These are phyloP conservation scores for Cherax quadricarinatus DNA, from an alignment of 1,140 invertebrate species.

Conservation along the genomic window DNA sequence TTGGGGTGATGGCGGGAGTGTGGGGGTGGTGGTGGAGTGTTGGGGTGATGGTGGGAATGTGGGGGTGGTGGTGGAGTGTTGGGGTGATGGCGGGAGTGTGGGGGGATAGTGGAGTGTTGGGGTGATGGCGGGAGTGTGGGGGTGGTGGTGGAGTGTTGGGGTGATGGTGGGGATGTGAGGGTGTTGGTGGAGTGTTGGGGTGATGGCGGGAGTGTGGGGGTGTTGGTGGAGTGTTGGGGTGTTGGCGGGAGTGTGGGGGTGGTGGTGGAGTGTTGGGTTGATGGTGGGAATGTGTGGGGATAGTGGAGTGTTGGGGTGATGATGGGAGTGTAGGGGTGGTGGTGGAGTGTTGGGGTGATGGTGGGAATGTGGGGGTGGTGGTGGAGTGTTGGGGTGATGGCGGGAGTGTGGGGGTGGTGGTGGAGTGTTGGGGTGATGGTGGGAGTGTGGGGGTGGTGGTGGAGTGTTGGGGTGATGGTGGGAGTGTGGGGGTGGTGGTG, in stretches of 20 bases:
- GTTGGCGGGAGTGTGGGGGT: neutral
- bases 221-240: no score
- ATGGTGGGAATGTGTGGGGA: neutral
- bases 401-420: no score
- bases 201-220: neutral
- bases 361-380: neutral
- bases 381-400: neutral
- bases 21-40: neutral
- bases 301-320: neutral
- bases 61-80: neutral
- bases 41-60: neutral
- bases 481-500: no score
- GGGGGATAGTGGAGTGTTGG: no score
- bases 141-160: no score
- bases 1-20: neutral
- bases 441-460: no score
- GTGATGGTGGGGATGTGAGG: no score
- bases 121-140: neutral
- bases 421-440: neutral
- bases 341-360: neutral
- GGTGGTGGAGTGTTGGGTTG: neutral
- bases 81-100: no score
- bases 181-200: no score
- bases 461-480: neutral
- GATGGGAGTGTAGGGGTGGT: neutral